Percentiles rank a stretch among this genome's conserved stretches.
Conservation (phyloP, 2,113 vertebrate species). For the Colossoma macropomum region DNA sequence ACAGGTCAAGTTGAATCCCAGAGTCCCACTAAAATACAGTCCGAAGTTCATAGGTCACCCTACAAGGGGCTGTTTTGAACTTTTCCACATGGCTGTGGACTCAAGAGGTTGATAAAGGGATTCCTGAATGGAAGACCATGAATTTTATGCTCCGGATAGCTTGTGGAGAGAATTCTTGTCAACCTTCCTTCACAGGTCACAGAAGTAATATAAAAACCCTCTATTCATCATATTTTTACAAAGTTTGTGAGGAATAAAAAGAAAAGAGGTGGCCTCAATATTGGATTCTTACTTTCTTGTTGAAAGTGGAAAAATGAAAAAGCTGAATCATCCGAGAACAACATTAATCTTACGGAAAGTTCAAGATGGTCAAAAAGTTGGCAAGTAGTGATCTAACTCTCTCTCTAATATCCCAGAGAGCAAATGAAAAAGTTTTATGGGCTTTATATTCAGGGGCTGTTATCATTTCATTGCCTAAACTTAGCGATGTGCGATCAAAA, state of each 20-base stretch:
- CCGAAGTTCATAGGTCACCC: conserved; percentile 32
- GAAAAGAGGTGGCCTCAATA: neutral
- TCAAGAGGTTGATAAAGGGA: conserved; percentile 17
- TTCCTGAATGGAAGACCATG: neutral
- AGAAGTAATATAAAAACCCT: conserved; percentile 30
- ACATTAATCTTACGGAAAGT: conserved; percentile 18
- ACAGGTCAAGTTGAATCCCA: conserved; percentile 54
- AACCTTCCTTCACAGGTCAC: conserved; percentile 26
- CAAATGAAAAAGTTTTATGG: neutral
- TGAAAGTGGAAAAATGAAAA: neutral
- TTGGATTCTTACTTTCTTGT: neutral
- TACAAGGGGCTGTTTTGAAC: conserved; percentile 5
- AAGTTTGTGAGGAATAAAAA: neutral
- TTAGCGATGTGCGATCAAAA: neutral
- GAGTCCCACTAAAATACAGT: conserved; percentile 31
- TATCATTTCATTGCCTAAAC: conserved; percentile 10
- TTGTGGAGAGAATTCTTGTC: conserved; percentile 15
- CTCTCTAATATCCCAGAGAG: neutral
- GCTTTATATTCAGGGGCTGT: conserved; percentile 3
- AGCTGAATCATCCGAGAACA: conserved; percentile 4
- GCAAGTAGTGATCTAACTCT: neutral
- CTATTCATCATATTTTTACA: conserved; percentile 5
- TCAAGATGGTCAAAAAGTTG: neutral
- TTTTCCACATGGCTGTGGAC: neutral
- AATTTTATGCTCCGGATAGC: conserved; percentile 11